Conservation (phyloP, 2,113 vertebrate genomes). For the Poecilia latipinna region DNA sequence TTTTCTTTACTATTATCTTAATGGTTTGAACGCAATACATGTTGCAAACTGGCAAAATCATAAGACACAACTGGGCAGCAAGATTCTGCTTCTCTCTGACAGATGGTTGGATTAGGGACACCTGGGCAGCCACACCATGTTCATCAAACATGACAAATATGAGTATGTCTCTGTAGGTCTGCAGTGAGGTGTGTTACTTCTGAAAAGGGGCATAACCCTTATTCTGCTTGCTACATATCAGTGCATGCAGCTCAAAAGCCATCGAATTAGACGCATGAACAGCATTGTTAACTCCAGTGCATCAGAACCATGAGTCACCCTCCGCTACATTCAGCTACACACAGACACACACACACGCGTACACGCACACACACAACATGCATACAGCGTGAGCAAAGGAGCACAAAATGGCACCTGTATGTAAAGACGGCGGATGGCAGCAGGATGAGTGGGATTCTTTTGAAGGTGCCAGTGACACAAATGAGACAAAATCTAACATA, state of each 20-base stretch:
- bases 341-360: not conserved
- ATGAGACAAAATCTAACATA: not conserved
- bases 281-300: slow-evolving; percentile 64
- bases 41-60: slow-evolving; percentile 3
- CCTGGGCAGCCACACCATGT: not conserved
- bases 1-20: not conserved
- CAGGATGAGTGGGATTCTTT: not conserved
- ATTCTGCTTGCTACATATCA: slow-evolving; percentile 25
- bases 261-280: slow-evolving; percentile 63
- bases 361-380: not conserved
- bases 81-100: slow-evolving; percentile 25
- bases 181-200: slow-evolving; percentile 51
- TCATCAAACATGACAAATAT: slow-evolving; percentile 11
- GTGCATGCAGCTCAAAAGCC: slow-evolving; percentile 41
- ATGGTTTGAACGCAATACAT: slow-evolving; percentile 1
- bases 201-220: slow-evolving; percentile 29
- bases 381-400: slow-evolving; percentile 36
- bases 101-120: slow-evolving; percentile 18
- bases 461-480: slow-evolving; percentile 12
- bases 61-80: slow-evolving; percentile 35
- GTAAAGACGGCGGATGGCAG: slow-evolving; percentile 48
- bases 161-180: slow-evolving; percentile 14
- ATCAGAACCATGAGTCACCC: slow-evolving; percentile 70
- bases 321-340: slow-evolving; percentile 47
- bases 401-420: slow-evolving; percentile 75